These are phyloP conservation scores for Drosophila pseudotakahashii DNA, from an alignment of 2,888 invertebrate genomes.

Conservation along the genomic window DNA sequence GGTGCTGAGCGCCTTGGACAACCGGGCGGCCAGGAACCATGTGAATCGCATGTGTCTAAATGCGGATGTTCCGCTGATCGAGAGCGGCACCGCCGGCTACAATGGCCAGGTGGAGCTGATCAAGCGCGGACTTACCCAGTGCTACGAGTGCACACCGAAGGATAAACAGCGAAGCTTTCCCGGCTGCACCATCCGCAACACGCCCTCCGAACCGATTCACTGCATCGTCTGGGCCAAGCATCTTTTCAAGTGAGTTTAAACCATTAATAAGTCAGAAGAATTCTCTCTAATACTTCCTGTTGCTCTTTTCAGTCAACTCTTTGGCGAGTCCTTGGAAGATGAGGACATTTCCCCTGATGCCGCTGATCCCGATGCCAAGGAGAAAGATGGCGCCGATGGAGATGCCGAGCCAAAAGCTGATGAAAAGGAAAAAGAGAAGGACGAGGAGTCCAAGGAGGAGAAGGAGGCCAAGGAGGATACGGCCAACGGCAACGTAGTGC, in stretches of 20 bases:
- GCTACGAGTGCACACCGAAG: constrained; percentile 98
- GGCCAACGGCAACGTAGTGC: constrained; percentile 85
- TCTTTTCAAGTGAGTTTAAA: constrained; percentile 92
- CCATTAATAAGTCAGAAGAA: too few relatives aligned
- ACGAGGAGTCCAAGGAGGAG: constrained; percentile 83
- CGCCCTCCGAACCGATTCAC: constrained; percentile 99
- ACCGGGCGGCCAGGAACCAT: constrained; percentile 97
- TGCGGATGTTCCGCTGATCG: constrained; percentile 96
- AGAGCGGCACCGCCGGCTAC: constrained; percentile 99
- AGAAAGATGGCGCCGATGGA: constrained; percentile 21
- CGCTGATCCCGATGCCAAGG: constrained; percentile 95
- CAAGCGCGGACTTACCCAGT: constrained; percentile 94
- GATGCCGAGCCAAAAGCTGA: constrained; percentile 85
- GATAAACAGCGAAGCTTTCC: constrained; percentile 96
- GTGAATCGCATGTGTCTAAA: constrained; percentile 99
- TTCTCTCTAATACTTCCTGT: too few relatives aligned
- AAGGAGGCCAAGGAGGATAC: constrained; percentile 85
- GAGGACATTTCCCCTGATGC: constrained; percentile 99
- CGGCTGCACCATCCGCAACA: constrained; percentile 99
- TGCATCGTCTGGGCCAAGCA: constrained; percentile 99
- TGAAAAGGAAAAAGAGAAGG: constrained; percentile 2
- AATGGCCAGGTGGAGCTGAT: constrained; percentile 97
- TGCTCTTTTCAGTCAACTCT: constrained; percentile 90
- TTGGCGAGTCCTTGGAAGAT: constrained; percentile 98
- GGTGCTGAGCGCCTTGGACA: constrained; percentile 98